Conservation (phyloP, 2,797 vertebrate genomes). For the Eulemur rubriventer region DNA sequence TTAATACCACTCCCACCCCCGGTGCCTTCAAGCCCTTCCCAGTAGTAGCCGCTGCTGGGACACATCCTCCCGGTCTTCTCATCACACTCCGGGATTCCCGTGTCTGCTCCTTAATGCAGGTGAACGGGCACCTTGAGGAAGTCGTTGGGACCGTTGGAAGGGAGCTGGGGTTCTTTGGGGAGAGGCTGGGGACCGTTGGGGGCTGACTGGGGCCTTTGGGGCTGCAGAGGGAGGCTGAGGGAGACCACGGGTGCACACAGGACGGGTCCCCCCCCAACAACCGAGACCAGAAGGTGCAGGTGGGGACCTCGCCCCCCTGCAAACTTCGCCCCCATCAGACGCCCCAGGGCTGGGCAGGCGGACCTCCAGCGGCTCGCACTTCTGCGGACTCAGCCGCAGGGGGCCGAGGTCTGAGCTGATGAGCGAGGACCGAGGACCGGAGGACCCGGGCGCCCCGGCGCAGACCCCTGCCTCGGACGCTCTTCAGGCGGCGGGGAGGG, state of each 20-base stretch:
- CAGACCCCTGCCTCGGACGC: fast-evolving
- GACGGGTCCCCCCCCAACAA: background rate
- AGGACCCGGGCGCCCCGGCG: fast-evolving
- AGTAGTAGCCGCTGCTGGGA: background rate
- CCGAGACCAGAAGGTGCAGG: background rate
- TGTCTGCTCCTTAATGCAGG: background rate
- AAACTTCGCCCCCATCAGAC: background rate
- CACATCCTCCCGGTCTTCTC: background rate
- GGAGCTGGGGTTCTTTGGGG: background rate
- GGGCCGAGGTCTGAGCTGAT: background rate
- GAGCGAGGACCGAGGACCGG: no score
- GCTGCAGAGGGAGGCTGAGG: background rate
- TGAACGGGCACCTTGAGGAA: no score
- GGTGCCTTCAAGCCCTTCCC: background rate
- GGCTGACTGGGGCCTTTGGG: background rate
- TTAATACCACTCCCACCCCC: background rate
- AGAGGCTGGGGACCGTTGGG: background rate
- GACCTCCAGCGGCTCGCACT: background rate
- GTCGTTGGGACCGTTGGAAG: background rate
- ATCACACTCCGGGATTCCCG: no score
- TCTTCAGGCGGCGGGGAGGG: fast-evolving
- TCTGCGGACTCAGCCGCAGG: background rate
- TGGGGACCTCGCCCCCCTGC: background rate
- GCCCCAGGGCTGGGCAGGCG: background rate
- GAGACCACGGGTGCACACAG: background rate